These are phyloP conservation scores for Diaperis boleti DNA, from an alignment of 2,888 invertebrate species.

Conservation along the genomic window DNA sequence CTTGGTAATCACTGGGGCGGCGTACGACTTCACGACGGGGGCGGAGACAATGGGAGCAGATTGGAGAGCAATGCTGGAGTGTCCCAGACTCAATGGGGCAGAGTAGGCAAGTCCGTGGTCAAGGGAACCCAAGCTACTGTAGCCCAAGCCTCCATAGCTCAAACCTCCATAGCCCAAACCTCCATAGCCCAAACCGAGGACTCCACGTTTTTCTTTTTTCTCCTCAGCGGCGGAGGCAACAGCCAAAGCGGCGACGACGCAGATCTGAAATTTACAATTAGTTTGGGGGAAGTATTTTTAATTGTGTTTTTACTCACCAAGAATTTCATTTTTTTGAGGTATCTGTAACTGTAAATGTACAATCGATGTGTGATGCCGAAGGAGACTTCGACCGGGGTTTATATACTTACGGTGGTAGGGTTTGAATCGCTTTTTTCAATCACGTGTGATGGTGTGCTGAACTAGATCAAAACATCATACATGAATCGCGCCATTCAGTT, in stretches of 20 bases:
- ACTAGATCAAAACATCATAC: constrained; percentile 50
- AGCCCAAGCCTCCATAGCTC: constrained; percentile 46
- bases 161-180: constrained; percentile 49
- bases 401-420: constrained; percentile 51
- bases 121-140: constrained; percentile 38
- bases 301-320: constrained; percentile 40
- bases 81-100: constrained; percentile 45
- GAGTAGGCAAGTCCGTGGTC: constrained; percentile 40
- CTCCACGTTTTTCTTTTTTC: constrained; percentile 49
- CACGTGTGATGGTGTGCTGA: constrained; percentile 51
- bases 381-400: constrained; percentile 27
- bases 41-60: constrained; percentile 46
- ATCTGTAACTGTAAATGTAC: constrained; percentile 20
- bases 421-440: constrained; percentile 49
- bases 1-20: constrained; percentile 40
- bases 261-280: constrained; percentile 35
- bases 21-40: constrained; percentile 39
- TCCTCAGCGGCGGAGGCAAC: constrained; percentile 40
- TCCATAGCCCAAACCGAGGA: constrained; percentile 47
- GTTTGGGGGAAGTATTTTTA: background rate
- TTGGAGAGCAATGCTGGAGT: constrained; percentile 20
- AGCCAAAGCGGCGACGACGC: constrained; percentile 43
- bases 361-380: constrained; percentile 39
- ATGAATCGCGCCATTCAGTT: constrained; percentile 36
- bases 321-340: constrained; percentile 43